Evolutionary conservation across 2,888 invertebrate genomes (phyloP).

Genomic region (Diaperis boleti): DNA sequence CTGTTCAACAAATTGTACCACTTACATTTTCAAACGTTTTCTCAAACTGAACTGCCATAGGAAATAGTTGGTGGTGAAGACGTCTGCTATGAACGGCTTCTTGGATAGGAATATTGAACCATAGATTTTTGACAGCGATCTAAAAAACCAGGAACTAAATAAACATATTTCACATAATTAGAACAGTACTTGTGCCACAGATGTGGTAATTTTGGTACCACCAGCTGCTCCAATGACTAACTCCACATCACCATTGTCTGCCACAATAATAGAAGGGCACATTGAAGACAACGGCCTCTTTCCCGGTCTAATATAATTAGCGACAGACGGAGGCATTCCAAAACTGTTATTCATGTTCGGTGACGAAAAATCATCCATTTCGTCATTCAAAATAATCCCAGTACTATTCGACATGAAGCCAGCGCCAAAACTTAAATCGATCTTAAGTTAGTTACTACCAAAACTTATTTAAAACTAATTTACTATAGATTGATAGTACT

Average conservation of each 20-base stretch:
- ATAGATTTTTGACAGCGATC: conserved; percentile 70
- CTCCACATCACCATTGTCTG: conserved; percentile 73
- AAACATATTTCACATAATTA: background rate
- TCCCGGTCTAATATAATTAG: conserved; percentile 85
- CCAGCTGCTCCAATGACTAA: conserved; percentile 87
- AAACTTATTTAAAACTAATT: conserved; percentile 61
- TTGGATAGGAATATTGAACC: conserved; percentile 69
- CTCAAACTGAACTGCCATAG: conserved; percentile 70
- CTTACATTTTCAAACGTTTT: conserved; percentile 64
- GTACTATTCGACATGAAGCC: conserved; percentile 79
- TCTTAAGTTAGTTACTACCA: background rate
- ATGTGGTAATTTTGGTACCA: conserved; percentile 90
- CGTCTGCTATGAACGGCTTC: conserved; percentile 69
- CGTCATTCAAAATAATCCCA: conserved; percentile 87
- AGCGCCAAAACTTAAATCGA: conserved; percentile 79
- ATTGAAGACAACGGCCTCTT: conserved; percentile 93
- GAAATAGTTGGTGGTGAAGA: conserved; percentile 75
- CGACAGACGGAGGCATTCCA: conserved; percentile 83
- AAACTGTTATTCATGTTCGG: conserved; percentile 76
- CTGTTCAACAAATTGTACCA: too few relatives aligned
- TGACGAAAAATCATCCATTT: conserved; percentile 91
- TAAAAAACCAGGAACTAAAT: conserved; percentile 51
- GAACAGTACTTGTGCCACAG: conserved; percentile 75
- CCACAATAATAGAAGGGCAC: conserved; percentile 84
- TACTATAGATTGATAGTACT: conserved; percentile 90